These are phyloP conservation scores for Nymphalis io DNA, from an alignment of 1,140 invertebrate genomes.

Conservation along the genomic window DNA sequence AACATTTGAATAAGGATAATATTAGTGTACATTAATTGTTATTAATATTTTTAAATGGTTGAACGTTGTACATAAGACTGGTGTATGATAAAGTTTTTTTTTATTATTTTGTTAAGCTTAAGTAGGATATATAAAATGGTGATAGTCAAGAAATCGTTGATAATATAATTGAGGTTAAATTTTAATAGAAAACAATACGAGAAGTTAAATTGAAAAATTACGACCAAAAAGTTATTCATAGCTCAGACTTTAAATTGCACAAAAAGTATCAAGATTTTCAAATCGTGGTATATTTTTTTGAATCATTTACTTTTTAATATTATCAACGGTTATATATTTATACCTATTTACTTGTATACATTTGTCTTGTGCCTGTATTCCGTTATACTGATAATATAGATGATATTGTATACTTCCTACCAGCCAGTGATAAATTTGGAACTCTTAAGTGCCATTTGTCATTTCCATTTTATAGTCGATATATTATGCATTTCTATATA, in stretches of 20 bases:
- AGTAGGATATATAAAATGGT: constrained; percentile 1
- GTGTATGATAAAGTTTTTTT: constrained; percentile 5
- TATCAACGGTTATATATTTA: constrained; percentile 2
- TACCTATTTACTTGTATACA: constrained; percentile 16
- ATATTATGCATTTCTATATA: constrained; percentile 14
- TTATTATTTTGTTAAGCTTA: background rate
- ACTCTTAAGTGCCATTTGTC: constrained; percentile 20
- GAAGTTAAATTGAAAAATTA: too few relatives aligned
- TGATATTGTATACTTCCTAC: constrained; percentile 29
- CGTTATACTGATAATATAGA: constrained; percentile 21
- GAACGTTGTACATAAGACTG: constrained; percentile 8
- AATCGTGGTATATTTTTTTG: too few relatives aligned
- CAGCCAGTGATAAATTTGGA: constrained; percentile 16
- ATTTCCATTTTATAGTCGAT: constrained; percentile 6
- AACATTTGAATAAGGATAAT: background rate
- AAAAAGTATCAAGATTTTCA: background rate
- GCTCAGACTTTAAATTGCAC: background rate
- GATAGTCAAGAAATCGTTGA: background rate
- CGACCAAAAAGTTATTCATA: too few relatives aligned
- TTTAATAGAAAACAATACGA: too few relatives aligned
- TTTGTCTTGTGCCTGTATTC: constrained; percentile 26
- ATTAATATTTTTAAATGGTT: background rate
- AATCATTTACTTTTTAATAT: background rate
- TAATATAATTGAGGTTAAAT: background rate
- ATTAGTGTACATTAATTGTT: background rate